These are phyloP conservation scores for Clavelina lepadiformis DNA, from an alignment of 23 tunicate species.

Conservation along the genomic window DNA sequence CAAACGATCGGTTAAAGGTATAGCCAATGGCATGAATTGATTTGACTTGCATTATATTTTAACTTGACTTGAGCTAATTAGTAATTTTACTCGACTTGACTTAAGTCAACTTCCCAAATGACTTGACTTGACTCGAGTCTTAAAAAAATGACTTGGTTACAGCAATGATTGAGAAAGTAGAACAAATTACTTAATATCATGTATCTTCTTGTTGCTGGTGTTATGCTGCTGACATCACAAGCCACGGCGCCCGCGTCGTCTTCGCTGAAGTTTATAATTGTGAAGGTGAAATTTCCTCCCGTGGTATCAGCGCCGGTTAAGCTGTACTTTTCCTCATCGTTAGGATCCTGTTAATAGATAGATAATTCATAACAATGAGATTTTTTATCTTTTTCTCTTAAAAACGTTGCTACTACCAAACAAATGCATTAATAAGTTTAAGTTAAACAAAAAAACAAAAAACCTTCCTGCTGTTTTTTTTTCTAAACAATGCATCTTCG, in stretches of 20 bases:
- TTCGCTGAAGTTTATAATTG: conserved; percentile 1
- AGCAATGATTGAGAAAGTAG: too few relatives aligned
- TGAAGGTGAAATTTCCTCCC: conserved; percentile 19
- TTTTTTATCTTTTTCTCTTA: too few relatives aligned
- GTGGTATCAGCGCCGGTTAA: not conserved
- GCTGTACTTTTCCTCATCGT: conserved; percentile 1
- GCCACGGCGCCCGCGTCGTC: conserved; percentile 17
- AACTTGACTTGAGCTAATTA: not conserved
- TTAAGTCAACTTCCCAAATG: too few relatives aligned
- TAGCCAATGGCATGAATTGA: not conserved
- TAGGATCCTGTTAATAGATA: conserved; percentile 14
- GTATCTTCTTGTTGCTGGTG: not conserved
- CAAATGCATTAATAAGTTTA: too few relatives aligned
- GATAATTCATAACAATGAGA: too few relatives aligned
- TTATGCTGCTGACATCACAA: conserved; percentile 1
- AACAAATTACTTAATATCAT: not conserved
- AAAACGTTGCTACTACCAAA: too few relatives aligned
- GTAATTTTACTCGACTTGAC: not conserved
- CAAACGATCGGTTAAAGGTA: too few relatives aligned
- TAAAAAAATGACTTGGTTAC: too few relatives aligned
- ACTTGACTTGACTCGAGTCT: too few relatives aligned
- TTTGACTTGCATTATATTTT: not conserved
- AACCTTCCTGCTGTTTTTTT: too few relatives aligned
- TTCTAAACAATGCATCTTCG: too few relatives aligned
- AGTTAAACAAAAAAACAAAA: too few relatives aligned